Evolutionary conservation across 2,797 vertebrate genomes (phyloP).

Genomic region (Melanotaenia pygmaea): DNA sequence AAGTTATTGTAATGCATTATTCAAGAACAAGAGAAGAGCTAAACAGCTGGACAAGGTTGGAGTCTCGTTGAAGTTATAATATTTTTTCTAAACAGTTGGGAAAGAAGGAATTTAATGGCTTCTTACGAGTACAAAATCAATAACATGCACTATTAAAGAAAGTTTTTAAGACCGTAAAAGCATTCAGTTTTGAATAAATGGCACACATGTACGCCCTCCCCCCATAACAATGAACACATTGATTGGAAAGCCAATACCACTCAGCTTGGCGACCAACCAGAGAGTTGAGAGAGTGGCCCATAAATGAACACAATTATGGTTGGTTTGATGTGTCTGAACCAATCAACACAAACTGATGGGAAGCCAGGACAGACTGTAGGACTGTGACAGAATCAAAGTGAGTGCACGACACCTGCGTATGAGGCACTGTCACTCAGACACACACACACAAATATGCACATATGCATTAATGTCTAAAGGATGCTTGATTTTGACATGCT

Average conservation of each 20-base stretch:
- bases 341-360: constrained; percentile 52
- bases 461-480: constrained; percentile 66
- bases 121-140: constrained; percentile 76
- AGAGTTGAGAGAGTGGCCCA: constrained; percentile 59
- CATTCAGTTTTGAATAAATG: constrained; percentile 71
- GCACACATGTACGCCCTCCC: constrained; percentile 25
- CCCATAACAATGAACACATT: constrained; percentile 75
- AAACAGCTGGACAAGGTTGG: background rate
- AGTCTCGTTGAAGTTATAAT: constrained; percentile 42
- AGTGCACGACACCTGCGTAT: constrained; percentile 49
- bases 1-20: background rate
- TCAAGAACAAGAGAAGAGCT: background rate
- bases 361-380: constrained; percentile 41
- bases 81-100: constrained; percentile 60
- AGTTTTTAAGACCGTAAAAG: constrained; percentile 52
- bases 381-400: constrained; percentile 67
- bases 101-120: constrained; percentile 68
- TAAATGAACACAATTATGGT: constrained; percentile 76
- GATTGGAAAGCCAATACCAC: constrained; percentile 80
- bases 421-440: constrained; percentile 68
- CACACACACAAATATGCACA: constrained; percentile 52
- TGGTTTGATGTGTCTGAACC: constrained; percentile 75
- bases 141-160: constrained; percentile 63
- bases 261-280: constrained; percentile 42
- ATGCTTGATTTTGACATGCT: constrained; percentile 80